phyloP scores from a whole-genome alignment of 2,797 vertebrate species.

The Ctenosaura bakeri region DNA sequence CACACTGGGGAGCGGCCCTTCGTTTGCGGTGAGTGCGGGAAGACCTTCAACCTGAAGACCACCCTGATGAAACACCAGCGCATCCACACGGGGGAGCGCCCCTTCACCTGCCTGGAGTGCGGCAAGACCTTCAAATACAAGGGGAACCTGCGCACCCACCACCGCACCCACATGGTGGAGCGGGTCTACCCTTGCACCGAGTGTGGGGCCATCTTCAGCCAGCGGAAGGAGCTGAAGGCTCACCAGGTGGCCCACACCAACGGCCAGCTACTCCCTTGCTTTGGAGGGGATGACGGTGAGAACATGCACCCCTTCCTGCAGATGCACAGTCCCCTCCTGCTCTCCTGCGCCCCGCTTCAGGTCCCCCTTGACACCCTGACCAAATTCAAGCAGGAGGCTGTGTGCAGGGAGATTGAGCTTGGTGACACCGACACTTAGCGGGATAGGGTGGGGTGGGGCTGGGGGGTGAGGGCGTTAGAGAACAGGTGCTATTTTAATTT shows the following conservation, averaged over 20 bases:
- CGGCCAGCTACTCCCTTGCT: conserved; percentile 43
- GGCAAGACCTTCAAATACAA: conserved; percentile 81
- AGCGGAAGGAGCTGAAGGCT: conserved; percentile 55
- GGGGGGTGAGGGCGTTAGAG: rapidly evolving
- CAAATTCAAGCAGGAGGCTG: conserved; percentile 4
- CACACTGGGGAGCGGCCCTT: conserved; percentile 81
- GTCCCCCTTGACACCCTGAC: conserved; percentile 27
- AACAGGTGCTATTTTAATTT: neutral
- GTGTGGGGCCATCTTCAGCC: conserved; percentile 74
- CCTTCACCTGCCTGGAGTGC: conserved; percentile 59
- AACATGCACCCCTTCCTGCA: conserved; percentile 43
- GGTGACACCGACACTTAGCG: neutral
- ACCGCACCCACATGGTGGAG: conserved; percentile 81
- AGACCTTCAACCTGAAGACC: conserved; percentile 74
- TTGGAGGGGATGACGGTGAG: neutral
- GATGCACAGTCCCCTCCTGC: neutral
- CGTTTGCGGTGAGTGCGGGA: conserved; percentile 76
- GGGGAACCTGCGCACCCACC: conserved; percentile 89
- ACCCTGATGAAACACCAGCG: conserved; percentile 68
- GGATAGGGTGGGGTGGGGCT: rapidly evolving
- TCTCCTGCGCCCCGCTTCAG: conserved; percentile 10
- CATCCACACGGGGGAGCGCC: conserved; percentile 57
- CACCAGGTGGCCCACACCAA: conserved; percentile 22
- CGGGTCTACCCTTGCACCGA: conserved; percentile 78
- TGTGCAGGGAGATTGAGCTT: rapidly evolving